phyloP scores from a whole-genome alignment of 2,888 invertebrate species.

The Rosalia funebris region DNA sequence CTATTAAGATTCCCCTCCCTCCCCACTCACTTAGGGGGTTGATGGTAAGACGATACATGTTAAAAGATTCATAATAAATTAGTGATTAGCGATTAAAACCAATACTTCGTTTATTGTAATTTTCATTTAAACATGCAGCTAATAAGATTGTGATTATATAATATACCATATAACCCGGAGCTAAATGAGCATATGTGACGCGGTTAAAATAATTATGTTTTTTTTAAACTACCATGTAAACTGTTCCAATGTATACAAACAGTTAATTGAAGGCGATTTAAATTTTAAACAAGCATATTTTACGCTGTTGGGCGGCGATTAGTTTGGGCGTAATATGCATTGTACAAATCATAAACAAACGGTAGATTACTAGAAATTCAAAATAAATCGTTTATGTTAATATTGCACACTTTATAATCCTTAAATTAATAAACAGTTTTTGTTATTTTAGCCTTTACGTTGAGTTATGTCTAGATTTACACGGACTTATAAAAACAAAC shows the following conservation, averaged over 20 bases:
- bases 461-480: conserved; percentile 14
- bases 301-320: conserved; percentile 3
- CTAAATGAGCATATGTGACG: too few species aligned
- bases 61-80: too few species aligned
- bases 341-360: conserved; percentile 25
- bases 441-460: conserved; percentile 14
- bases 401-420: conserved; percentile 23
- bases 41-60: too few species aligned
- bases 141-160: too few species aligned
- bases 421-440: conserved; percentile 16
- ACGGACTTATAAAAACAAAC: not conserved
- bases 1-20: too few species aligned
- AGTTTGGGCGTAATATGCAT: not conserved
- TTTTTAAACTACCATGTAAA: not conserved
- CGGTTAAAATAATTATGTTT: not conserved
- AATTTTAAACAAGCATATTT: conserved; percentile 14
- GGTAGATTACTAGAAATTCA: conserved; percentile 14
- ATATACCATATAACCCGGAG: too few species aligned
- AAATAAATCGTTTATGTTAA: conserved; percentile 24
- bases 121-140: too few species aligned
- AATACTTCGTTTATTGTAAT: too few species aligned
- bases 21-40: too few species aligned
- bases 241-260: conserved; percentile 5
- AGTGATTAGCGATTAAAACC: too few species aligned
- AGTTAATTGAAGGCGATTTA: not conserved